Percentiles rank a stretch among this genome's conserved stretches.
Conservation (phyloP, 92 coral and sea anemone species). For the Porites cylindrica region DNA sequence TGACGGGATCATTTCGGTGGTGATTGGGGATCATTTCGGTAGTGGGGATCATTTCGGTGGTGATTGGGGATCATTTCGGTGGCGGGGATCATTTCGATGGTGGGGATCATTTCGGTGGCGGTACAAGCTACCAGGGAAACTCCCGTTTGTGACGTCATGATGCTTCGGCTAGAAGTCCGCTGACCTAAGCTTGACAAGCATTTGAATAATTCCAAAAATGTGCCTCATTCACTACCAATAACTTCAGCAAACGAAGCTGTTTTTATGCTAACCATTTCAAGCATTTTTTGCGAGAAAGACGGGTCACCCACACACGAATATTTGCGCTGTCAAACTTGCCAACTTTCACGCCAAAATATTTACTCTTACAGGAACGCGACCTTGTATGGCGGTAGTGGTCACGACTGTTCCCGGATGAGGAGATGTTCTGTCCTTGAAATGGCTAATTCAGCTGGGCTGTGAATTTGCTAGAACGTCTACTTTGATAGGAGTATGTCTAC, state of each 20-base stretch:
- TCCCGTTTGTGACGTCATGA: too few relatives aligned
- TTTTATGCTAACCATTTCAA: constrained; percentile 36
- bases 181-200: constrained; percentile 21
- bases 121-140: too few relatives aligned
- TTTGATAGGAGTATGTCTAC: background rate
- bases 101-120: too few relatives aligned
- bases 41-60: too few relatives aligned
- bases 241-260: constrained; percentile 39
- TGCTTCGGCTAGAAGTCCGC: constrained; percentile 6
- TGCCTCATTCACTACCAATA: constrained; percentile 41
- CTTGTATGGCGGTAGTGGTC: constrained; percentile 4
- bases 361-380: constrained; percentile 43
- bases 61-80: too few relatives aligned
- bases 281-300: constrained; percentile 7
- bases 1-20: too few relatives aligned
- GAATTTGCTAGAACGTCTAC: constrained; percentile 17
- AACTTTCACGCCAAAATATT: constrained; percentile 12
- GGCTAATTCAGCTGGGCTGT: constrained; percentile 18
- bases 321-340: background rate
- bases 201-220: constrained; percentile 24
- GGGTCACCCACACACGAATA: constrained; percentile 2
- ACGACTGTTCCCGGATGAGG: constrained; percentile 36
- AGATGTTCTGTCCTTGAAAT: constrained; percentile 31
- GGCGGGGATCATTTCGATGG: too few relatives aligned
- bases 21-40: too few relatives aligned